A percentile compares a stretch with the other conserved stretches of the same genome.
These are phyloP conservation scores for Holotrichia oblita DNA, from an alignment of 1,140 invertebrate genomes.

Conservation along the genomic window DNA sequence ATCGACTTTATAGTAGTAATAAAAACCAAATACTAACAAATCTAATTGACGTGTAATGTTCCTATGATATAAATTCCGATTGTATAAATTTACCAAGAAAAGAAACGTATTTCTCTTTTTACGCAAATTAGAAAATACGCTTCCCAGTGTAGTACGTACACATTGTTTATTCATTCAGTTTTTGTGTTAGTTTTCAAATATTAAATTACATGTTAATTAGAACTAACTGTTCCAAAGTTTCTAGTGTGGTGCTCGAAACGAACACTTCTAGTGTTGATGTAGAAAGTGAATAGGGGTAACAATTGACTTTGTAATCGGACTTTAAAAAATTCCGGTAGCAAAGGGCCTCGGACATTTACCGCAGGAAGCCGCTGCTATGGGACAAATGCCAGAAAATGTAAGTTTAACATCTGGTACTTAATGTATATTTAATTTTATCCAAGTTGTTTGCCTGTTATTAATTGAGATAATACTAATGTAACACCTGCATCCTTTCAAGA, in stretches of 20 bases:
- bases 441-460: too few relatives aligned
- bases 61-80: neutral
- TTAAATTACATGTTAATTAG: conserved; percentile 25
- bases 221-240: conserved; percentile 1
- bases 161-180: neutral
- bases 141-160: neutral
- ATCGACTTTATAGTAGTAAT: neutral
- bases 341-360: conserved; percentile 30
- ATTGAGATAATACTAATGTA: too few relatives aligned
- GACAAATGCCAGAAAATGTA: conserved; percentile 34
- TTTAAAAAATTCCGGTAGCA: conserved; percentile 26
- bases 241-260: neutral
- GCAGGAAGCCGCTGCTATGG: conserved; percentile 31
- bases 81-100: neutral
- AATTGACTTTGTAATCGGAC: neutral
- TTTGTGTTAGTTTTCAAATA: conserved; percentile 18
- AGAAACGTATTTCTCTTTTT: neutral
- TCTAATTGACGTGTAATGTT: neutral
- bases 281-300: neutral
- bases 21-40: neutral
- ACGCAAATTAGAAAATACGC: neutral
- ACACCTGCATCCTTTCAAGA: too few relatives aligned
- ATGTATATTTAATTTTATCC: neutral
- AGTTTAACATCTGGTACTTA: neutral
- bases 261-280: conserved; percentile 1